A percentile compares a stretch with the other conserved stretches of the same genome.
Evolutionary conservation across 1,140 invertebrate species (phyloP).

Genomic region (Cyphomyrmex costatus): DNA sequence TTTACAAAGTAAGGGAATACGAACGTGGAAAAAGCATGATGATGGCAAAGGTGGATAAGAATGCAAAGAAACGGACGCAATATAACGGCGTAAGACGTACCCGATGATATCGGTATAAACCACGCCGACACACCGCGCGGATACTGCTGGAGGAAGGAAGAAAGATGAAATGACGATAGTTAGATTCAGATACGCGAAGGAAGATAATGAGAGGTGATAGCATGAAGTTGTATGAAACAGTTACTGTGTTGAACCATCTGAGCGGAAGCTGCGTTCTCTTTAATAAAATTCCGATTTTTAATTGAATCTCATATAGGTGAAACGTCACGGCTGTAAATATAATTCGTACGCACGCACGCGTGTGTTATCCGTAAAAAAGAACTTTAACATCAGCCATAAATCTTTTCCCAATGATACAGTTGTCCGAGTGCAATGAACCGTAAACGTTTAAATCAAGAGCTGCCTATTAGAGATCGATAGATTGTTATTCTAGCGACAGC

Average conservation of each 20-base stretch:
- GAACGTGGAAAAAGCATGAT: conserved; percentile 23
- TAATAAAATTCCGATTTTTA: conserved; percentile 57
- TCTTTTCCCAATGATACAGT: conserved; percentile 46
- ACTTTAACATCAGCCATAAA: not conserved
- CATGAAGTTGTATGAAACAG: not conserved
- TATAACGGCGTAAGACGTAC: conserved; percentile 34
- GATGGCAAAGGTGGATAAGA: conserved; percentile 38
- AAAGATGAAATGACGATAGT: conserved; percentile 54
- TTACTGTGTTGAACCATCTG: conserved; percentile 34
- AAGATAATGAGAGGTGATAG: conserved; percentile 55
- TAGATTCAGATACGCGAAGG: conserved; percentile 38
- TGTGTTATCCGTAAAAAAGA: conserved; percentile 7
- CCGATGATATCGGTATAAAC: conserved; percentile 54
- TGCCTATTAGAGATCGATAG: conserved; percentile 54
- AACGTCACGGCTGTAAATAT: conserved; percentile 30
- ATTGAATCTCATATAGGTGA: conserved; percentile 6
- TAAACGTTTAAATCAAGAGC: conserved; percentile 65
- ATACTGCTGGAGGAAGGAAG: conserved; percentile 19
- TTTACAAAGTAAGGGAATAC: conserved; percentile 8
- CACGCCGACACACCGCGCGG: not conserved
- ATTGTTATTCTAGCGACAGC: conserved; percentile 42
- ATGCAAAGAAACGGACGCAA: conserved; percentile 30
- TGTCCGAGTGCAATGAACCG: conserved; percentile 40
- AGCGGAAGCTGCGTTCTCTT: conserved; percentile 40
- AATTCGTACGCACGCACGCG: not conserved